A percentile compares a stretch with the other conserved stretches of the same genome.
phyloP scores from a whole-genome alignment of 2,797 vertebrate species.

The Setipinna tenuifilis region DNA sequence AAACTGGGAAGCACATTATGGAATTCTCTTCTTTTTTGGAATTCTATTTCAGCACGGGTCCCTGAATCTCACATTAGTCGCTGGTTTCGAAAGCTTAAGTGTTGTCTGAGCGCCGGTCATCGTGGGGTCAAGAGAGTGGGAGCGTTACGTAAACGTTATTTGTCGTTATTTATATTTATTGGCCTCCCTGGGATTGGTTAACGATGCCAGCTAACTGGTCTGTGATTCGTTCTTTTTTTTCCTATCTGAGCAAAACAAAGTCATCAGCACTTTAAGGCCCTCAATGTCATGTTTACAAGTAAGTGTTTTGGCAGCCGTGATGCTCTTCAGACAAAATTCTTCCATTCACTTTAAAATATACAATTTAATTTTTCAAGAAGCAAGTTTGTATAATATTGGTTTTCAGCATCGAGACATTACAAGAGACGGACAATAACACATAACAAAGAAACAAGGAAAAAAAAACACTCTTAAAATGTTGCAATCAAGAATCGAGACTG shows the following conservation, averaged over 20 bases:
- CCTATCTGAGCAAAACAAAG: constrained; percentile 57
- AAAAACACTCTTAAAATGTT: constrained; percentile 64
- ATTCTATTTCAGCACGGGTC: not conserved
- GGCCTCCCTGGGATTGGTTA: constrained; percentile 16
- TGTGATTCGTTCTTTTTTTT: constrained; percentile 40
- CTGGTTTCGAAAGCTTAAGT: constrained; percentile 22
- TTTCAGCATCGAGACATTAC: constrained; percentile 78
- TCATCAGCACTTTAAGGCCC: constrained; percentile 64
- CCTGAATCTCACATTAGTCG: constrained; percentile 7
- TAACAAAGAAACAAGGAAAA: constrained; percentile 61
- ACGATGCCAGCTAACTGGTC: constrained; percentile 9
- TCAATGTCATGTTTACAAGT: constrained; percentile 61
- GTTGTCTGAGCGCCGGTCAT: constrained; percentile 25
- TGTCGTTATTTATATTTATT: constrained; percentile 34
- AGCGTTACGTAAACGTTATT: constrained; percentile 58
- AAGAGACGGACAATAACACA: constrained; percentile 70
- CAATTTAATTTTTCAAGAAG: constrained; percentile 80
- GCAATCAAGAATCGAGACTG: constrained; percentile 77
- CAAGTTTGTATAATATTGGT: constrained; percentile 77
- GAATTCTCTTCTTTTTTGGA: not conserved
- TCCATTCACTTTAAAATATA: constrained; percentile 85
- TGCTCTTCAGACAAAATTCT: constrained; percentile 63
- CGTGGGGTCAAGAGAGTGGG: constrained; percentile 38
- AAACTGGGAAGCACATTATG: constrained; percentile 8
- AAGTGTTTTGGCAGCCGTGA: constrained; percentile 69